Conservation (phyloP, 2,113 vertebrate species). For the Mystacornis crossleyi region DNA sequence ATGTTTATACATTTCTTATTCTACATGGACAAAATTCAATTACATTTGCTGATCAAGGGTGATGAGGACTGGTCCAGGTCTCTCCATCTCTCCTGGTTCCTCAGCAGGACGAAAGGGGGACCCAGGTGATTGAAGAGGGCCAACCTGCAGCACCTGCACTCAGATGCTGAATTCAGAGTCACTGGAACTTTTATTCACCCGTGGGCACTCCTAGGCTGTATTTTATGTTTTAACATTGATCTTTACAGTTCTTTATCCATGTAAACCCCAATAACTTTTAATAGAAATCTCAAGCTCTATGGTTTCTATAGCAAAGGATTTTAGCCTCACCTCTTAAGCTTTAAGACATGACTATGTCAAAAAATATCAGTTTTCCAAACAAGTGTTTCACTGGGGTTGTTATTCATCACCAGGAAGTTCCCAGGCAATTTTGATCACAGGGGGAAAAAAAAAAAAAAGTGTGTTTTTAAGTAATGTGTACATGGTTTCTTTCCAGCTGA, state of each 20-base stretch:
- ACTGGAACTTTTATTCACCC: background rate
- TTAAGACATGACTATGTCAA: fast-evolving
- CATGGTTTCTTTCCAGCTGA: background rate
- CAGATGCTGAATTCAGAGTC: background rate
- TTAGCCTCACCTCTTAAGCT: background rate
- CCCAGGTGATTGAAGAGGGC: fast-evolving
- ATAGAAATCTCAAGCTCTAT: background rate
- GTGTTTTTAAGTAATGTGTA: fast-evolving
- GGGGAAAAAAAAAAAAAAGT: background rate
- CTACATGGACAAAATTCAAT: background rate
- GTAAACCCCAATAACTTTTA: background rate
- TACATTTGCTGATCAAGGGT: background rate
- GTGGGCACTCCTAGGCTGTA: background rate
- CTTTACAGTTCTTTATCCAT: background rate
- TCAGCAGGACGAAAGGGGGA: background rate
- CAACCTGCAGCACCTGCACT: background rate
- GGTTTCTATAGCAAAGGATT: background rate
- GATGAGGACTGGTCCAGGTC: fast-evolving
- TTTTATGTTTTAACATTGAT: background rate
- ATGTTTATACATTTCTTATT: background rate
- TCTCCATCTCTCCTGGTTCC: background rate
- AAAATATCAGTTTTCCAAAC: background rate
- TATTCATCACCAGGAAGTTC: background rate
- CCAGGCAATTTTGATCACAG: background rate
- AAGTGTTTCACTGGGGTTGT: background rate